Percentiles rank a stretch among this genome's conserved stretches.
Conservation (phyloP, 2,797 vertebrate species). For the Enteromius fasciolatus region DNA sequence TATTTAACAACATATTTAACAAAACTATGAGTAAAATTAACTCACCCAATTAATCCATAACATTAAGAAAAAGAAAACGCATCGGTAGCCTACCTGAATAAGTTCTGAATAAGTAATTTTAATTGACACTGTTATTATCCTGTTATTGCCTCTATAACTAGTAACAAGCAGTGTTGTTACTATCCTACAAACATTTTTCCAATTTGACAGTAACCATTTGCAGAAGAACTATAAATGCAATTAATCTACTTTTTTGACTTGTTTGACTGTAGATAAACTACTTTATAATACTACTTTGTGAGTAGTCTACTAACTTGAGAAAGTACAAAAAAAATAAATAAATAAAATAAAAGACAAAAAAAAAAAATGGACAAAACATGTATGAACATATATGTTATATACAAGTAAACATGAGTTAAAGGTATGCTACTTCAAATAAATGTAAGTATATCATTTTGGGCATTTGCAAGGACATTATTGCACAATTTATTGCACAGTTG, state of each 20-base stretch:
- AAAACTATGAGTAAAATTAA: background rate
- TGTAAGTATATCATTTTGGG: background rate
- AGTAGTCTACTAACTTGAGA: background rate
- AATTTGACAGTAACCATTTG: background rate
- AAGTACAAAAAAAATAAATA: background rate
- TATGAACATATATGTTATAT: background rate
- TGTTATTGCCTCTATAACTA: background rate
- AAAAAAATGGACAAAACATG: background rate
- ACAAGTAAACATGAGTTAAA: background rate
- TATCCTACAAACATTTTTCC: background rate
- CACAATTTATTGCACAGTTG: background rate
- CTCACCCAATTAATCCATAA: background rate
- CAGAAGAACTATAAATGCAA: background rate
- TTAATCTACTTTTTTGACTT: background rate
- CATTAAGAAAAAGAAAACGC: background rate
- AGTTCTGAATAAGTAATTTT: background rate
- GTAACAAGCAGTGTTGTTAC: background rate
- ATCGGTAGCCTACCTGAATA: background rate
- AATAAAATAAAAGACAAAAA: too few species aligned
- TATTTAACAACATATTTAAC: too few species aligned
- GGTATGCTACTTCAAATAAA: background rate
- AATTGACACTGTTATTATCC: background rate
- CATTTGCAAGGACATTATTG: background rate
- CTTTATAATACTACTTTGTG: background rate
- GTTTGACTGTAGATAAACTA: background rate